Evolutionary conservation across 2,888 invertebrate genomes (phyloP).

Genomic region (Electrophaes corylata): DNA sequence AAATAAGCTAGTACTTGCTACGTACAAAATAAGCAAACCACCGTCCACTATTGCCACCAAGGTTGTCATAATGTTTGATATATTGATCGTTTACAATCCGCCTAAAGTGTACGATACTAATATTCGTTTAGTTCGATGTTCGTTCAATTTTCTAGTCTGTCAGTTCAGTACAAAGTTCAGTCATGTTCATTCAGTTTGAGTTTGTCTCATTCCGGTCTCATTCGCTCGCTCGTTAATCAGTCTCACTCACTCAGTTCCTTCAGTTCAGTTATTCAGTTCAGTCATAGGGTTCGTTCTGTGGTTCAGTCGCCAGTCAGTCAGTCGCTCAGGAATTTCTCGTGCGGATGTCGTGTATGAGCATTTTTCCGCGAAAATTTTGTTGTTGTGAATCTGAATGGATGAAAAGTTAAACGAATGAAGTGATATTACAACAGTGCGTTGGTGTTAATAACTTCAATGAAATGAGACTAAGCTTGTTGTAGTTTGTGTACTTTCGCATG

Average conservation of each 20-base stretch:
- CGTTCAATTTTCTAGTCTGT: too few relatives aligned
- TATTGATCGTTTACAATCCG: too few relatives aligned
- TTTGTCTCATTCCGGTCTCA: too few relatives aligned
- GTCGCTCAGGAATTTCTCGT: conserved; percentile 46
- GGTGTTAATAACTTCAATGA: conserved; percentile 34
- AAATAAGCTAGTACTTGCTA: too few relatives aligned
- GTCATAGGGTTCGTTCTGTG: not conserved
- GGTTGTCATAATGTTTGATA: too few relatives aligned
- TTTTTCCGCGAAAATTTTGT: conserved; percentile 37
- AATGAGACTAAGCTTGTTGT: conserved; percentile 27
- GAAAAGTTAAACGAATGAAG: conserved; percentile 9
- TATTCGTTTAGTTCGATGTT: too few relatives aligned
- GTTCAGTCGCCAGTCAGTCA: conserved; percentile 51
- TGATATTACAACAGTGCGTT: conserved; percentile 6
- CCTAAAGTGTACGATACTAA: too few relatives aligned
- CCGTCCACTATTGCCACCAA: too few relatives aligned
- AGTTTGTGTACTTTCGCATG: conserved; percentile 70
- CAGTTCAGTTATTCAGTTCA: not conserved
- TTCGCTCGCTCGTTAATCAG: too few relatives aligned
- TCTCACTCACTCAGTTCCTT: not conserved
- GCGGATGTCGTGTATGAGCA: conserved; percentile 44
- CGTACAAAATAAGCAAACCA: too few relatives aligned
- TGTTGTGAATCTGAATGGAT: conserved; percentile 24
- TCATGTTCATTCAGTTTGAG: too few relatives aligned
- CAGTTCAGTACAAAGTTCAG: too few relatives aligned